phyloP scores from a whole-genome alignment of 1,140 invertebrate species.

The Drosophila kohkoa region DNA sequence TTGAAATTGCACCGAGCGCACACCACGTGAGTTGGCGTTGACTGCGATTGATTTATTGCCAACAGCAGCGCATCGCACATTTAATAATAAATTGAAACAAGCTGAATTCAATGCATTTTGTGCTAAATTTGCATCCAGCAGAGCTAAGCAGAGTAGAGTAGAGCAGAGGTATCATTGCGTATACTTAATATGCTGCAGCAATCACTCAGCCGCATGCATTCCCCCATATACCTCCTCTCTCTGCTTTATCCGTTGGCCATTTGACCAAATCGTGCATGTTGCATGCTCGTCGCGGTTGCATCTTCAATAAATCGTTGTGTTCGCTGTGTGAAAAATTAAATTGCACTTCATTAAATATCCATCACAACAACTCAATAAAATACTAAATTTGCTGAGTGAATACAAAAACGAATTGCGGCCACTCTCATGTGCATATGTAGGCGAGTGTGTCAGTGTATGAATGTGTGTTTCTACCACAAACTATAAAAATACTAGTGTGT shows the following conservation, averaged over 20 bases:
- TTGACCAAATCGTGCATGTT: constrained; percentile 22
- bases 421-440: constrained; percentile 6
- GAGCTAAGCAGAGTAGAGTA: background rate
- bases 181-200: constrained; percentile 69
- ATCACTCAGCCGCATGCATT: constrained; percentile 61
- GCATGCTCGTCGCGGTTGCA: constrained; percentile 15
- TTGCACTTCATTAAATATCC: constrained; percentile 80
- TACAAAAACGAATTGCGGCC: constrained; percentile 50
- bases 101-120: constrained; percentile 57
- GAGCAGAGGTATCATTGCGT: constrained; percentile 14
- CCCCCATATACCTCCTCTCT: background rate
- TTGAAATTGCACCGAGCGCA: background rate
- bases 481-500: constrained; percentile 42
- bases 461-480: constrained; percentile 34
- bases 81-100: constrained; percentile 59
- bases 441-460: background rate
- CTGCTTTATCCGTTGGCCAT: constrained; percentile 1
- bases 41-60: constrained; percentile 63
- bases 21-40: background rate
- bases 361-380: constrained; percentile 83
- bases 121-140: background rate
- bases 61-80: constrained; percentile 47
- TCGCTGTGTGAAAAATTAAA: constrained; percentile 65
- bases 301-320: constrained; percentile 67
- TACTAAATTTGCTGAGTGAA: constrained; percentile 64